These are phyloP conservation scores for Drosophila anomelani DNA, from an alignment of 2,888 invertebrate species.

Conservation along the genomic window DNA sequence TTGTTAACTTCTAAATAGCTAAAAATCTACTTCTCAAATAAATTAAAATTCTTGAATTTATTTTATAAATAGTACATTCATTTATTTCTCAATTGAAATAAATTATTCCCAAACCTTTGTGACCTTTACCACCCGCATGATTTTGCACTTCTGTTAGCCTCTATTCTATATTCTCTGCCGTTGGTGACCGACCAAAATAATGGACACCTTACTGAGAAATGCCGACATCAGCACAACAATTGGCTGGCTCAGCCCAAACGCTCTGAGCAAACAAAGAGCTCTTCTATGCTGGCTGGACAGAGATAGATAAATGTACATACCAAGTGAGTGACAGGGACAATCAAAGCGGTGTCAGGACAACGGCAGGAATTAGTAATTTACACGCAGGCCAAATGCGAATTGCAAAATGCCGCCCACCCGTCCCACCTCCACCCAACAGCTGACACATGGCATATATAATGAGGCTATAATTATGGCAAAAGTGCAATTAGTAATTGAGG, in stretches of 20 bases:
- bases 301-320: constrained; percentile 7
- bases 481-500: constrained; percentile 70
- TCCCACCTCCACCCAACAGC: not conserved
- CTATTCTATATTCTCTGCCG: constrained; percentile 1
- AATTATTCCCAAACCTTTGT: constrained; percentile 2
- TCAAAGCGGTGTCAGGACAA: constrained; percentile 44
- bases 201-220: constrained; percentile 28
- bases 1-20: no score
- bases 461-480: constrained; percentile 59
- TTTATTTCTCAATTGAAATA: not conserved
- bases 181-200: constrained; percentile 12
- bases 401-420: constrained; percentile 1
- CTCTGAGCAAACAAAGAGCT: constrained; percentile 10
- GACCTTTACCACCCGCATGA: constrained; percentile 34
- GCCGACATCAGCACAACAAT: constrained; percentile 33
- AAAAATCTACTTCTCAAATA: no score
- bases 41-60: no score
- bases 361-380: constrained; percentile 71
- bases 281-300: not conserved
- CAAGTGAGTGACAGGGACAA: constrained; percentile 22
- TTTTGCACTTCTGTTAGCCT: constrained; percentile 2
- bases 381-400: constrained; percentile 53
- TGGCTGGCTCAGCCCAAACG: constrained; percentile 36
- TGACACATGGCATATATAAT: constrained; percentile 56
- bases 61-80: no score